These are phyloP conservation scores for Platorchestia sp. DNA, from an alignment of 1,140 invertebrate genomes.

Conservation along the genomic window DNA sequence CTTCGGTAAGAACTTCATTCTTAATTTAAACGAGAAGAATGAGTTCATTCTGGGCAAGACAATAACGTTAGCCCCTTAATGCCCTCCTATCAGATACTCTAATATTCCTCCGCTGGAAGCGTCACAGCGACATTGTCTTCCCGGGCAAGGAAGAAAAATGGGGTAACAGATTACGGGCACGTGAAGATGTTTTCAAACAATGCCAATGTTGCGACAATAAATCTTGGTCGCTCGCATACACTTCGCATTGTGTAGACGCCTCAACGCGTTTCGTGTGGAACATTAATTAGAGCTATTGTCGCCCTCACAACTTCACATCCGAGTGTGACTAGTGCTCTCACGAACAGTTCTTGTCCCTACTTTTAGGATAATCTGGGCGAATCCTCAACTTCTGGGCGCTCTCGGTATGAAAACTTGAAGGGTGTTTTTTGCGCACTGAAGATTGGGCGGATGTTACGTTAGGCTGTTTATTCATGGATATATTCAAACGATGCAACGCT, in stretches of 20 bases:
- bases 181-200: not conserved
- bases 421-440: no score
- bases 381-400: no score
- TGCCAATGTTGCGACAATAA: not conserved
- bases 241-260: not conserved
- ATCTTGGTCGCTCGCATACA: not conserved
- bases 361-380: no score
- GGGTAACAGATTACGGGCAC: not conserved
- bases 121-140: not conserved
- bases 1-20: not conserved
- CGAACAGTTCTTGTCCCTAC: no score
- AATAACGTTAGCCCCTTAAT: not conserved
- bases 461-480: no score
- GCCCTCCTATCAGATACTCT: not conserved
- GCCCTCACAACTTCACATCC: not conserved
- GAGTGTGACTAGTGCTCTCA: not conserved
- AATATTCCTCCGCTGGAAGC: not conserved
- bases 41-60: not conserved
- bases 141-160: not conserved
- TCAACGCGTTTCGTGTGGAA: not conserved
- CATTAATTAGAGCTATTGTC: not conserved
- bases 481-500: no score
- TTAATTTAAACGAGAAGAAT: not conserved
- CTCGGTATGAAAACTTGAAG: no score
- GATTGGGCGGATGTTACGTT: no score